Percentiles rank a stretch among this genome's conserved stretches.
phyloP scores from a whole-genome alignment of 2,888 invertebrate genomes.

The Sesia apiformis region DNA sequence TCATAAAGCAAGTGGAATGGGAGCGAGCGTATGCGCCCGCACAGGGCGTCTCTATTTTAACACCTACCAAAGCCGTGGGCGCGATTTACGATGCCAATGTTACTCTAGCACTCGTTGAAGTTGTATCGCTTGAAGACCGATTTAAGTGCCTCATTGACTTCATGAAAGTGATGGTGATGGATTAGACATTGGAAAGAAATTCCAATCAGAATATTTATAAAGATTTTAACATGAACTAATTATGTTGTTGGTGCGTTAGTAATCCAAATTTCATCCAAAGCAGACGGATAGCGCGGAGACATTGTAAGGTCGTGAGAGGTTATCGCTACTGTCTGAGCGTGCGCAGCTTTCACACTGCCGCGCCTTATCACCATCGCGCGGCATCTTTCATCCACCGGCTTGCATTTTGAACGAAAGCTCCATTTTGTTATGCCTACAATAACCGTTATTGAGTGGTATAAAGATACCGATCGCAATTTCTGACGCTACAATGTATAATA shows the following conservation, averaged over 20 bases:
- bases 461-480: slow-evolving; percentile 16
- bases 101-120: neutral
- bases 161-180: neutral
- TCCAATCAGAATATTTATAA: too few relatives aligned
- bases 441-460: slow-evolving; percentile 3
- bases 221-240: too few relatives aligned
- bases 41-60: slow-evolving; percentile 71
- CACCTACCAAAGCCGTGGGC: slow-evolving; percentile 63
- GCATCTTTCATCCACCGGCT: slow-evolving; percentile 22
- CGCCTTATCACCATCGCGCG: slow-evolving; percentile 25
- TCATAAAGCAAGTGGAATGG: slow-evolving; percentile 69
- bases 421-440: slow-evolving; percentile 8
- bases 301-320: slow-evolving; percentile 48
- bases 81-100: slow-evolving; percentile 54
- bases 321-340: slow-evolving; percentile 36
- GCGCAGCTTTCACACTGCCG: slow-evolving; percentile 45
- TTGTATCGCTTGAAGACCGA: too few relatives aligned
- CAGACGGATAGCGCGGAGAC: slow-evolving; percentile 23
- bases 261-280: neutral
- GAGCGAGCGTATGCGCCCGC: slow-evolving; percentile 55
- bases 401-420: slow-evolving; percentile 11
- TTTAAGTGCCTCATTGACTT: too few relatives aligned
- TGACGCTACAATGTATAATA: slow-evolving; percentile 25
- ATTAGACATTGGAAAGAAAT: too few relatives aligned
- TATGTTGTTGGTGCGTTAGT: too few relatives aligned